phyloP scores from a whole-genome alignment of 2,888 invertebrate genomes.

The Alcis repandata region DNA sequence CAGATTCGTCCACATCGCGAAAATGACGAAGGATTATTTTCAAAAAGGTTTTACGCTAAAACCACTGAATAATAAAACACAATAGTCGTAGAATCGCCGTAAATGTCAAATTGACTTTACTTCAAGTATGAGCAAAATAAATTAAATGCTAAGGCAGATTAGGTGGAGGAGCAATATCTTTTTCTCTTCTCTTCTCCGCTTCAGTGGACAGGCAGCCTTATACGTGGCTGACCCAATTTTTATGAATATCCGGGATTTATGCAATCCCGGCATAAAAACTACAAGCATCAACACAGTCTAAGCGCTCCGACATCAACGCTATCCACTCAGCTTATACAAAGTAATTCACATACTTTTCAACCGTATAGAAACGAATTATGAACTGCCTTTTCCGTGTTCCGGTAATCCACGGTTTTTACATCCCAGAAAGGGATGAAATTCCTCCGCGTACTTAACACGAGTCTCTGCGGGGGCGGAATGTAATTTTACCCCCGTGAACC shows the following conservation, averaged over 20 bases:
- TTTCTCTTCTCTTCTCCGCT: too few species aligned
- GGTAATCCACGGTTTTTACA: background rate
- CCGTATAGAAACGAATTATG: background rate
- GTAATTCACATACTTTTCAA: too few species aligned
- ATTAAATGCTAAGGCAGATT: too few species aligned
- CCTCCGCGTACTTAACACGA: slow-evolving; percentile 36
- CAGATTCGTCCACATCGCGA: slow-evolving; percentile 23
- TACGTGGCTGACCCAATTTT: too few species aligned
- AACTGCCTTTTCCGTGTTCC: background rate
- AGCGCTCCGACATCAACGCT: too few species aligned
- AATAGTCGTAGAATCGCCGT: background rate
- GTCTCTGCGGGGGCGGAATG: slow-evolving; percentile 35
- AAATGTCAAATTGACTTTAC: background rate
- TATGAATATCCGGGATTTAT: too few species aligned
- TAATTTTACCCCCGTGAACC: slow-evolving; percentile 33
- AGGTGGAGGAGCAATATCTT: too few species aligned
- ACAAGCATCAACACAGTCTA: too few species aligned
- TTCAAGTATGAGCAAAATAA: background rate
- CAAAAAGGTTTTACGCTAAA: slow-evolving; percentile 11
- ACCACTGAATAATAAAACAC: background rate
- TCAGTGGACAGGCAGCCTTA: too few species aligned
- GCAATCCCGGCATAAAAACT: too few species aligned
- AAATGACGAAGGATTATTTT: slow-evolving; percentile 28
- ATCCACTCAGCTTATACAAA: too few species aligned
- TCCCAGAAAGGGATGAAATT: slow-evolving; percentile 30